These are phyloP conservation scores for Campylomormyrus numenius DNA, from an alignment of 2,113 vertebrate genomes.

Conservation along the genomic window DNA sequence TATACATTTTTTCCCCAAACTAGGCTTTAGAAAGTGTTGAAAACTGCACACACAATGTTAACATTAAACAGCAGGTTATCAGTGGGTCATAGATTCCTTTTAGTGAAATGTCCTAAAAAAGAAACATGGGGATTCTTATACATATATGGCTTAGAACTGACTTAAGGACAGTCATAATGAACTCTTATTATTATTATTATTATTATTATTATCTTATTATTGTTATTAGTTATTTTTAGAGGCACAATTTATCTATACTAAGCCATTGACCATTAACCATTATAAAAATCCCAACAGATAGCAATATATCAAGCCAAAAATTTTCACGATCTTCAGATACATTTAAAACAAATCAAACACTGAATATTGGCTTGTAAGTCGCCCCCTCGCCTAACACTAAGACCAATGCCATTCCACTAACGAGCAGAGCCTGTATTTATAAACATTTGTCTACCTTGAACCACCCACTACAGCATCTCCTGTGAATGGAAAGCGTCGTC, in stretches of 20 bases:
- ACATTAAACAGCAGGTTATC: not conserved
- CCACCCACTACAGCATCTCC: not conserved
- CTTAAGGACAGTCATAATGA: not conserved
- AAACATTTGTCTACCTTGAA: not conserved
- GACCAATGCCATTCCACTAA: not conserved
- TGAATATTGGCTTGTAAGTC: not conserved
- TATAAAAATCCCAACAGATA: not conserved
- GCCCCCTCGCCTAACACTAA: not conserved
- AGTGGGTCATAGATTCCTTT: not conserved
- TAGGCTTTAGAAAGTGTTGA: not conserved
- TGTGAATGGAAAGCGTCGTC: not conserved
- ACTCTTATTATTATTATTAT: not conserved
- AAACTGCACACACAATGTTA: not conserved
- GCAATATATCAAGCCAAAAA: not conserved
- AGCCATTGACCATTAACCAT: not conserved
- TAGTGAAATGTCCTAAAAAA: not conserved
- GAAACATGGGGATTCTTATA: not conserved
- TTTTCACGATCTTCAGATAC: not conserved
- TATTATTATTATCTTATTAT: not conserved
- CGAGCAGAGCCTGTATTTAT: not conserved
- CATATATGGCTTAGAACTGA: not conserved
- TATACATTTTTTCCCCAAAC: not conserved
- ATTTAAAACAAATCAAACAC: slow-evolving; percentile 1
- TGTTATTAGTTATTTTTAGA: not conserved
- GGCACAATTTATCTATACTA: not conserved